These are phyloP conservation scores for Megamerina dolium DNA, from an alignment of 2,888 invertebrate species.

Conservation along the genomic window DNA sequence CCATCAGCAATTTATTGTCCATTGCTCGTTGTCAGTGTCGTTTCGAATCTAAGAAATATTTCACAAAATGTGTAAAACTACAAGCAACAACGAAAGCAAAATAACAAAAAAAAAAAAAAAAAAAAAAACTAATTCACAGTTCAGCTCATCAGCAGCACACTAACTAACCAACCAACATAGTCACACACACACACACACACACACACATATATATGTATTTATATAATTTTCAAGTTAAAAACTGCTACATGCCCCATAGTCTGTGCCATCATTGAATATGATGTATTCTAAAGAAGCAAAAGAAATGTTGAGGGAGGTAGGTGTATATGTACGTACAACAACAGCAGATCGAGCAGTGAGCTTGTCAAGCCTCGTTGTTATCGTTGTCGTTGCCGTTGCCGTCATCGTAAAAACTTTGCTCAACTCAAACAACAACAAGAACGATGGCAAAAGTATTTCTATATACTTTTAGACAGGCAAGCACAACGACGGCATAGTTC, in stretches of 20 bases:
- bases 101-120: neutral
- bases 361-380: neutral
- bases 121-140: neutral
- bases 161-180: conserved; percentile 1
- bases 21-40: too few relatives aligned
- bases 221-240: too few relatives aligned
- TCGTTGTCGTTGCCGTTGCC: neutral
- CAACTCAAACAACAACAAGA: too few relatives aligned
- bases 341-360: neutral
- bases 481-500: too few relatives aligned
- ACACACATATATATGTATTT: neutral
- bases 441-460: too few relatives aligned
- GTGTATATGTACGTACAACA: neutral
- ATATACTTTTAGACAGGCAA: too few relatives aligned
- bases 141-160: neutral
- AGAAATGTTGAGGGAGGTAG: neutral
- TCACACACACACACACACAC: neutral
- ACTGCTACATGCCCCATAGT: too few relatives aligned
- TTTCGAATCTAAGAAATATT: too few relatives aligned
- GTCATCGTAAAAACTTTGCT: too few relatives aligned
- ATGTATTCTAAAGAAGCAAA: neutral
- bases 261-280: neutral
- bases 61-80: too few relatives aligned
- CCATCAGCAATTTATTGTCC: too few relatives aligned
- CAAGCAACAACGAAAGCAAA: too few relatives aligned